A percentile compares a stretch with the other conserved stretches of the same genome.
Evolutionary conservation across 2,888 invertebrate genomes (phyloP).

Genomic region (Diplazon laetatorius): DNA sequence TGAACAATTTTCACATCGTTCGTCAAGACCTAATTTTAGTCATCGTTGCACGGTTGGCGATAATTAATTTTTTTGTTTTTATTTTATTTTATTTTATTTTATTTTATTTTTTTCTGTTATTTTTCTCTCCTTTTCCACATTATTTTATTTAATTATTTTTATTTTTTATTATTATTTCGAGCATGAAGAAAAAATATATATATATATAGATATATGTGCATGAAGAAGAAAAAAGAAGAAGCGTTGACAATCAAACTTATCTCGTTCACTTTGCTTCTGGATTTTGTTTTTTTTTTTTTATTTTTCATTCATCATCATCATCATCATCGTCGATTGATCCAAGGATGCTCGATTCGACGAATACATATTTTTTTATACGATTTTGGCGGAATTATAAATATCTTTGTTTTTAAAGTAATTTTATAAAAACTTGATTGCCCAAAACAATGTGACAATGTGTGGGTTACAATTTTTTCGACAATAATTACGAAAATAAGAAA

Average conservation of each 20-base stretch:
- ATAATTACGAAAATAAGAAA: constrained; percentile 21
- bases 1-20: neutral
- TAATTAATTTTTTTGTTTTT: constrained; percentile 1
- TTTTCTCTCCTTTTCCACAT: too few relatives aligned
- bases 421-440: too few relatives aligned
- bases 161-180: constrained; percentile 12
- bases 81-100: too few relatives aligned
- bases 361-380: constrained; percentile 14
- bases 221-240: neutral
- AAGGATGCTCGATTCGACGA: neutral
- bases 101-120: too few relatives aligned
- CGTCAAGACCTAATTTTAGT: constrained; percentile 40
- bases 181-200: too few relatives aligned
- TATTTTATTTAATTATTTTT: neutral
- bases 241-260: constrained; percentile 17
- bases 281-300: too few relatives aligned
- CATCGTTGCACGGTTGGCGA: constrained; percentile 29
- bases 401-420: constrained; percentile 1
- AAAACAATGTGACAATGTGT: too few relatives aligned
- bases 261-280: neutral
- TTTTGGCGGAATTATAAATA: constrained; percentile 26
- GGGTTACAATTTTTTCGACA: too few relatives aligned
- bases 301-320: too few relatives aligned
- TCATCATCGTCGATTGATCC: constrained; percentile 39
- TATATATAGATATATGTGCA: too few relatives aligned